phyloP scores from a whole-genome alignment of 2,113 vertebrate genomes.

The Donacobius atricapilla region DNA sequence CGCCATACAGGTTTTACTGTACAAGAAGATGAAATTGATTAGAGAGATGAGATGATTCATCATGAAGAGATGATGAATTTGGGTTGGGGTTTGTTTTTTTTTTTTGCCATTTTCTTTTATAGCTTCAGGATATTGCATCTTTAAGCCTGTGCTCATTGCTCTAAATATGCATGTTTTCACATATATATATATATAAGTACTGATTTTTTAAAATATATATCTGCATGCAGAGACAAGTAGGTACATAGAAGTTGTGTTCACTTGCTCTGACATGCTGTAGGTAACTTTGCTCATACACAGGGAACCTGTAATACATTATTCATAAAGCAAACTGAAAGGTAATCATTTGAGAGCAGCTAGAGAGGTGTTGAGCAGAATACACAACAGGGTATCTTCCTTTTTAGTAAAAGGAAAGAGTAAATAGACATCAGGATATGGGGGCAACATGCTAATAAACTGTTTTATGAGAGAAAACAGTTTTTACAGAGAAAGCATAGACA shows the following conservation, averaged over 20 bases:
- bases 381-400: constrained; percentile 53
- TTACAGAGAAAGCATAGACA: constrained; percentile 46
- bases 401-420: constrained; percentile 53
- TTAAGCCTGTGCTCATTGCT: constrained; percentile 46
- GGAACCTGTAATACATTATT: constrained; percentile 10
- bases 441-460: constrained; percentile 68
- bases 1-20: neutral
- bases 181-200: constrained; percentile 57
- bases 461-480: constrained; percentile 66
- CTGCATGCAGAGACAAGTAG: constrained; percentile 57
- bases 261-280: constrained; percentile 53
- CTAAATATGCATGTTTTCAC: constrained; percentile 13
- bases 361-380: constrained; percentile 39
- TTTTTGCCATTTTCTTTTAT: constrained; percentile 64
- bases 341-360: constrained; percentile 8
- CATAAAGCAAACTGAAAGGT: constrained; percentile 47
- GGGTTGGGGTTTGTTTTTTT: neutral
- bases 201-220: constrained; percentile 46
- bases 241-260: constrained; percentile 28
- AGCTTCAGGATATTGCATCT: constrained; percentile 68
- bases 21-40: neutral
- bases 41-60: too few relatives aligned
- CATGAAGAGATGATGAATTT: neutral
- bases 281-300: constrained; percentile 10
- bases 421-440: constrained; percentile 19